Evolutionary conservation across 1,140 invertebrate genomes (phyloP).

Genomic region (Zaprionus taronus): DNA sequence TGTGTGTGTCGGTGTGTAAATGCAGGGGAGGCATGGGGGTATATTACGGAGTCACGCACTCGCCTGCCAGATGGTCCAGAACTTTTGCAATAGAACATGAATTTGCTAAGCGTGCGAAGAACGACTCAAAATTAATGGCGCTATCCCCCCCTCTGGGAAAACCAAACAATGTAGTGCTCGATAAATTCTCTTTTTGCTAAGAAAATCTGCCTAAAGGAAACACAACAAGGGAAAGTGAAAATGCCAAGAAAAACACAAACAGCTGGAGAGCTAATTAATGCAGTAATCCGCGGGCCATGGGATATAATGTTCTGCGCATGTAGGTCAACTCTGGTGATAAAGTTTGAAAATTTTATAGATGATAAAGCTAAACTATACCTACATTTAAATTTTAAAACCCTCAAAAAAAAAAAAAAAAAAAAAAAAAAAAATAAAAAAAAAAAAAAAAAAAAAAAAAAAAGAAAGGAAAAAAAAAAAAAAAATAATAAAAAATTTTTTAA

Average conservation of each 20-base stretch:
- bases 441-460: too few species aligned
- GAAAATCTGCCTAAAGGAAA: background rate
- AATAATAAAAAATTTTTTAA: too few species aligned
- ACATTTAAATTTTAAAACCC: too few species aligned
- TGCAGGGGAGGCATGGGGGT: background rate
- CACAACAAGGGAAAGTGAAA: background rate
- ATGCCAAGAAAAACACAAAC: background rate
- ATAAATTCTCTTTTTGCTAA: slow-evolving; percentile 20
- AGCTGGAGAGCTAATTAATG: slow-evolving; percentile 3
- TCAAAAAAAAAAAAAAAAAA: too few species aligned
- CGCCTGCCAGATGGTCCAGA: slow-evolving; percentile 58
- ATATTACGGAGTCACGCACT: slow-evolving; percentile 54
- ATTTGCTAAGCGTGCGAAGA: slow-evolving; percentile 49
- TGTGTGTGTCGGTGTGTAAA: slow-evolving; percentile 26
- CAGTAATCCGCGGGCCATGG: background rate
- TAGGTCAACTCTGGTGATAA: background rate
- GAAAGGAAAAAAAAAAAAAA: too few species aligned
- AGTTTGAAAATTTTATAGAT: background rate
- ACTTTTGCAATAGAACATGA: slow-evolving; percentile 44
- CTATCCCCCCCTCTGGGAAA: slow-evolving; percentile 21
- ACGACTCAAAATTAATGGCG: slow-evolving; percentile 55
- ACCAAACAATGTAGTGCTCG: slow-evolving; percentile 31
- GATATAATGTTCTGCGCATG: background rate
- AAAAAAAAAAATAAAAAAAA: too few species aligned
- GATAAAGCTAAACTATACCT: background rate